These are phyloP conservation scores for Dendronephthya gigantea DNA, from an alignment of 64 coral and sea anemone species.

Conservation along the genomic window DNA sequence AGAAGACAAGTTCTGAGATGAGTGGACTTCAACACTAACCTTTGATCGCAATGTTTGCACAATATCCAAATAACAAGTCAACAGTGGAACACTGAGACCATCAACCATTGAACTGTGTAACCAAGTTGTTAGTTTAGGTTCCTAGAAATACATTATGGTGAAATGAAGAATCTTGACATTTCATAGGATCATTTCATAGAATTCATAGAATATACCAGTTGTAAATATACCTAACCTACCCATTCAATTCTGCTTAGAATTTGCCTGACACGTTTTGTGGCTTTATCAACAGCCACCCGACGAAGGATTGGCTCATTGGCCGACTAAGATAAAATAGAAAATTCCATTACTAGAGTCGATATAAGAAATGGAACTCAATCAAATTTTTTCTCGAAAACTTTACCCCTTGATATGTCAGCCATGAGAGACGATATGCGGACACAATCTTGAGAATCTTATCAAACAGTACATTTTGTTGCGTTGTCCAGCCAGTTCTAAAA, in stretches of 20 bases:
- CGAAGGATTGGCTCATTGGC: conserved; percentile 88
- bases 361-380: no score
- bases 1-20: background rate
- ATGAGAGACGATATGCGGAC: conserved; percentile 69
- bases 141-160: conserved; percentile 47
- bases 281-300: conserved; percentile 88
- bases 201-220: no score
- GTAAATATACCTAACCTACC: conserved; percentile 22
- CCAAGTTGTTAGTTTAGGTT: conserved; percentile 70
- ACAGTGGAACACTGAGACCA: conserved; percentile 78
- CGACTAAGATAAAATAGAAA: conserved; percentile 26
- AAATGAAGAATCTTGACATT: no score
- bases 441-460: conserved; percentile 91
- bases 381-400: background rate
- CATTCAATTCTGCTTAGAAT: conserved; percentile 82
- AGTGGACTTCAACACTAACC: no score
- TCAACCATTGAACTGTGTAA: conserved; percentile 79
- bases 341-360: background rate
- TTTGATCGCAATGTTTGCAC: conserved; percentile 78
- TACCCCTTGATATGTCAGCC: conserved; percentile 86
- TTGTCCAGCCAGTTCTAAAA: conserved; percentile 69
- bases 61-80: conserved; percentile 84
- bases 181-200: no score
- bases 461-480: conserved; percentile 71
- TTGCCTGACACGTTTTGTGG: conserved; percentile 85